Base-by-base conservation (phyloP, 2,113 vertebrate genomes). In the Pteropus alecto region DNA sequence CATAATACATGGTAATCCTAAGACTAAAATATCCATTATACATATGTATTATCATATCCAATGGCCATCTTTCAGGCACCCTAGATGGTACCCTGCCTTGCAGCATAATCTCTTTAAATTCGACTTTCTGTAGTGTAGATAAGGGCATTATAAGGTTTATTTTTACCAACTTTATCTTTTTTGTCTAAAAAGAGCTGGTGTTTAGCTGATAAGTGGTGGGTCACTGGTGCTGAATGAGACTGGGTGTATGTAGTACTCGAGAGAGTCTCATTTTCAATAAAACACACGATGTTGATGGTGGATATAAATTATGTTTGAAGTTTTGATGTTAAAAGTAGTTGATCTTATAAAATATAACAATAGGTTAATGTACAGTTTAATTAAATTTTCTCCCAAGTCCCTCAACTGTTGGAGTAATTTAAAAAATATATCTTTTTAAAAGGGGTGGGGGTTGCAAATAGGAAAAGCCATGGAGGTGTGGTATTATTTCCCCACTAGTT, bases 161-260 rank as follows among this genome's bases (percentile, higher is more conserved):
- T 97, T 98, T 95, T 68, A 94, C 0, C 0, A 73, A 93, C 48
- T 95, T 96, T 87, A 70, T 96, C 77, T 70, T 95, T 88, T 68
- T 90, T 51, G 87, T 95, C 5, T 48, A 67, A 63, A 89, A 95
- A 60, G 71, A 95, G 54, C 11, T 81, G 56, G 0, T 85, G 35
- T 56, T 9, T 0, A 33, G 48, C 82, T 84, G 74, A 41, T 97
- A 93, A 96, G n/a, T 81, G 54, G 63, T 95, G 73, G 85, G 82
- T 93, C 96, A 70, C 24, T 5, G 90, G 70, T 86, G 60, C 51
- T 81, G 43, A 94, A 77, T 43, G 95, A 77, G 92, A 96, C 93
- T 97, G 97, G 97, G 95, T 96, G 79, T 86, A 46, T 77, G 86
- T 96, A 93, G 94, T 97, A 90, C 95, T 98, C 96, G 96, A 97